A percentile compares a stretch with the other conserved stretches of the same genome.
phyloP scores from a whole-genome alignment of 1,140 invertebrate genomes.

The Teleogryllus occipitalis region DNA sequence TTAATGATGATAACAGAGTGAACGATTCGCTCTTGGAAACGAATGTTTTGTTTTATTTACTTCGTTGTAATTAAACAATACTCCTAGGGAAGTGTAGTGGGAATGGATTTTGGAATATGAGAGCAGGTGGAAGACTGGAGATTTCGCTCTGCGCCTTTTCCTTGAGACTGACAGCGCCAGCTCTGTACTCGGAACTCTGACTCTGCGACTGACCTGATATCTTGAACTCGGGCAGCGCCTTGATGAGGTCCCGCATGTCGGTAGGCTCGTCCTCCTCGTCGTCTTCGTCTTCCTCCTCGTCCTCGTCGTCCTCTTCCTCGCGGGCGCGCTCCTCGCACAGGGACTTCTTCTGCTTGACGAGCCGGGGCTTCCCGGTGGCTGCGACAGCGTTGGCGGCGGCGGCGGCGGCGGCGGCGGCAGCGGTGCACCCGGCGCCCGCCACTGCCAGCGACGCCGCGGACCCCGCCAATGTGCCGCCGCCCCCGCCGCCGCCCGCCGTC shows the following conservation, averaged over 20 bases:
- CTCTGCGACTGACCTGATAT: conserved; percentile 22
- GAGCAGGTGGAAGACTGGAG: background rate
- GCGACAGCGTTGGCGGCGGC: background rate
- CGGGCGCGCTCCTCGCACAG: conserved; percentile 55
- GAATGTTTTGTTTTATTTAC: no score
- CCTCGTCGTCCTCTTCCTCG: conserved; percentile 52
- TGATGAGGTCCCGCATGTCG: conserved; percentile 52
- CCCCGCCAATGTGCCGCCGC: conserved; percentile 15
- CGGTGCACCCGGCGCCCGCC: conserved; percentile 13
- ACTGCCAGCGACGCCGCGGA: conserved; percentile 30
- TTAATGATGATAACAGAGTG: no score
- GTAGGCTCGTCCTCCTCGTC: conserved; percentile 54
- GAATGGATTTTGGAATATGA: no score
- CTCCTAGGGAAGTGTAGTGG: no score
- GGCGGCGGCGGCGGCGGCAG: conserved; percentile 13
- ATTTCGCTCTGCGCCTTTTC: background rate
- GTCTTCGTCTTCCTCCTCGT: conserved; percentile 52
- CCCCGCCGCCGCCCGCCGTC: conserved; percentile 17
- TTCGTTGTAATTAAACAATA: no score
- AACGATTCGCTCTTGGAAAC: no score
- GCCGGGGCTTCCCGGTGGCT: conserved; percentile 16
- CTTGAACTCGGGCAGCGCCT: conserved; percentile 51
- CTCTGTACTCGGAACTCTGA: background rate
- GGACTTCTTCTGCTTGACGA: conserved; percentile 70
- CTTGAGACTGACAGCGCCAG: no score